Evolutionary conservation across 1,140 invertebrate genomes (phyloP), one percentile per base, ranked within the genome.

Genomic region (Mylabris phalerata): DNA sequence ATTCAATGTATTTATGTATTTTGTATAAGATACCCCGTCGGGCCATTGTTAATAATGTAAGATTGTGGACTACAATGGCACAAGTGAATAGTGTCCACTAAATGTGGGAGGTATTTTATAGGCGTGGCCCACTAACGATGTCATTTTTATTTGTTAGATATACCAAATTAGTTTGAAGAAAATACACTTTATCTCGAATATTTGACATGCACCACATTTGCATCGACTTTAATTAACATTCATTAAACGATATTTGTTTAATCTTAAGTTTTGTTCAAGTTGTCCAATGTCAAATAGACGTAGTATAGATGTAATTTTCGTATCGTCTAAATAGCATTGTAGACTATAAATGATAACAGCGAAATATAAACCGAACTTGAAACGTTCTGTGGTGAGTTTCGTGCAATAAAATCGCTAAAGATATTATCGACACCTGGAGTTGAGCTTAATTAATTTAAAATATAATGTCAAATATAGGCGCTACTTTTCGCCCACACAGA

Each of bases 1-100:
- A 71, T 71, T 71, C 68, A 71, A 70, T 71, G 68, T 71, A 71
- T 71, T 70, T 71, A 71, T 71, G 70, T 71, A 71, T 70, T 71
- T 71, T 71, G 70, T 70, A 71, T 69, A 66, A 62, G 70, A 68
- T 68, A 68, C 63, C 70, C 70, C 66, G 70, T 70, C 52, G 70
- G 63, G 68, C 66, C 55, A 70, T 71, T 71, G 70, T 71, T 69
- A 67, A 69, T 70, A 65, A 65, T 62, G 66, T 67, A 71, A 71
- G 69, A 71, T 71, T 67, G 65, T 64, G 68, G 60, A 65, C 65
- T 67, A 69, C 66, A 71, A 68, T 65, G 64, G 60, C 60, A 59
- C 63, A 62, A 64, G 63, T 64, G 61, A 62, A 65, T 59, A 63
- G 59, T 64, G 64, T 50, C 61, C 66, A 63, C 45, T 58, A 54